Conservation (phyloP, 2,113 vertebrate species). For the Corythornis madagascariensis region DNA sequence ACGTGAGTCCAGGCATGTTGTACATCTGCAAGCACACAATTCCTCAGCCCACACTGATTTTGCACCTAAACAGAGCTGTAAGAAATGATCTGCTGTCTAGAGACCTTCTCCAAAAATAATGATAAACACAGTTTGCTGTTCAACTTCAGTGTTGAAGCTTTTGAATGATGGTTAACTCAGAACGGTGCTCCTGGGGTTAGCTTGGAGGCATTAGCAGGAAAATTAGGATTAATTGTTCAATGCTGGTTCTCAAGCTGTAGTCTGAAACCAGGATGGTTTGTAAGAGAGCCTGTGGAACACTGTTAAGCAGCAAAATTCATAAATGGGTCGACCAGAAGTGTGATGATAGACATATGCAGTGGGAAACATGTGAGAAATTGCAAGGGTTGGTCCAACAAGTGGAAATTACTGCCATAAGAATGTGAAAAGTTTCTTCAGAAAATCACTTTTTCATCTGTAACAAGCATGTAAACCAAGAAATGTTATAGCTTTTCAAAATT, state of each 20-base stretch:
- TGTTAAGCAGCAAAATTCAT: not conserved
- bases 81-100: not conserved
- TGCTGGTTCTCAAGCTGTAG: not conserved
- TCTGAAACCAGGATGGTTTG: not conserved
- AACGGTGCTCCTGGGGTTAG: not conserved
- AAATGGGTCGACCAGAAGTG: not conserved
- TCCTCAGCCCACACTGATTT: not conserved
- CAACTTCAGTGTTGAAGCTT: not conserved
- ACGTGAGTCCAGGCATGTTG: not conserved
- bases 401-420: not conserved
- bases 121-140: not conserved
- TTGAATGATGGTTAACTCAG: not conserved
- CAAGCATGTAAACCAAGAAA: not conserved
- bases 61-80: not conserved
- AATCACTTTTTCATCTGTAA: not conserved
- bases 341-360: not conserved
- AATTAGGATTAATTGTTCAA: not conserved
- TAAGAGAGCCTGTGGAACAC: not conserved
- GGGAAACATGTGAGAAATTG: not conserved
- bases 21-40: not conserved
- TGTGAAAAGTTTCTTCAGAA: not conserved
- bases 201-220: not conserved
- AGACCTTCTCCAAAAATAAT: not conserved
- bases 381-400: not conserved
- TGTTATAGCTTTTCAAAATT: not conserved